phyloP scores from a whole-genome alignment of 2,797 vertebrate species.

The Botia kubotai region DNA sequence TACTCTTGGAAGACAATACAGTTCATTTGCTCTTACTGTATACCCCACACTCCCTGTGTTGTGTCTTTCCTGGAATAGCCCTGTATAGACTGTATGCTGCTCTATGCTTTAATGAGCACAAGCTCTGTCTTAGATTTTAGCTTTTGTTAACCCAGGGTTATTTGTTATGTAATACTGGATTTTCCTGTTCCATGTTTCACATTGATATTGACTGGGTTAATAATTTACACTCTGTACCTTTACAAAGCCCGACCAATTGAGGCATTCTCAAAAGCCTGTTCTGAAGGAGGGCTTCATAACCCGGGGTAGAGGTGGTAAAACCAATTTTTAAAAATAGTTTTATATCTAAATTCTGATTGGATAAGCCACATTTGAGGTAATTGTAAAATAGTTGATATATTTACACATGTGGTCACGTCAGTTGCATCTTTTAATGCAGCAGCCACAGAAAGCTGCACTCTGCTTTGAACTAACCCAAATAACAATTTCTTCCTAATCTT shows the following conservation, averaged over 20 bases:
- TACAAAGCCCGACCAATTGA: background rate
- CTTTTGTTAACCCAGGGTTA: background rate
- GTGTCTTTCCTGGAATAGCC: slow-evolving; percentile 24
- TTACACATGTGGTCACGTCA: no score
- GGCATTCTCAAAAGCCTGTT: no score
- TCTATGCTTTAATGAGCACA: slow-evolving; percentile 16
- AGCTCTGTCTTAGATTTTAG: background rate
- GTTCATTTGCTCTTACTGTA: background rate
- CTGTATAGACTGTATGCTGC: slow-evolving; percentile 13
- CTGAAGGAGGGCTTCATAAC: no score
- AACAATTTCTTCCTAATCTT: background rate
- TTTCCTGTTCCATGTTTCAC: background rate
- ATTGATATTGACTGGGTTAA: background rate
- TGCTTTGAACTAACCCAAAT: background rate
- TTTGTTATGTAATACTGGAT: background rate
- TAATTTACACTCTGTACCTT: background rate
- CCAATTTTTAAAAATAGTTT: no score
- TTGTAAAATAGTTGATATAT: no score
- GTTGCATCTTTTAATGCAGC: no score
- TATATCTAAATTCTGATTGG: no score
- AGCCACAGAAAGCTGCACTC: no score
- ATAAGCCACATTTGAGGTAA: no score
- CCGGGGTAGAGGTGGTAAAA: no score
- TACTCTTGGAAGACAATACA: slow-evolving; percentile 1
- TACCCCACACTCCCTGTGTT: background rate